These are phyloP conservation scores for Brachionus sp. DNA, from an alignment of 1,140 invertebrate species.

Conservation along the genomic window DNA sequence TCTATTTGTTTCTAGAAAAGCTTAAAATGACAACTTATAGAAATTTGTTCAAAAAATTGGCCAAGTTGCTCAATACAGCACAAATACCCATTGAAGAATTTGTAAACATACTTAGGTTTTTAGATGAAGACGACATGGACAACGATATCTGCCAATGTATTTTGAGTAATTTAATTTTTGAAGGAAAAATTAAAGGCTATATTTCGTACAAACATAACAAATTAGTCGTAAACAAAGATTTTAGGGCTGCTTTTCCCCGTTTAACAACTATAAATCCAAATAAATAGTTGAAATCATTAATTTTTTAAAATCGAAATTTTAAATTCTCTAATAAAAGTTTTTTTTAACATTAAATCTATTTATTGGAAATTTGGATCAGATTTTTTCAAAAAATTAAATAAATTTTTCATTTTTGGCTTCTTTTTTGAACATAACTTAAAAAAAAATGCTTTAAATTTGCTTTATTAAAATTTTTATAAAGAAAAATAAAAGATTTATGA, in stretches of 20 bases:
- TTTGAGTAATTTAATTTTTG: slow-evolving; percentile 89
- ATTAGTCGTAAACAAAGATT: slow-evolving; percentile 83
- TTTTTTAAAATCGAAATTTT: neutral
- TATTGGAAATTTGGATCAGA: no score
- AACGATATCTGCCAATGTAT: slow-evolving; percentile 92
- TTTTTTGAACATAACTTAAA: no score
- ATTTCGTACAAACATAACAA: slow-evolving; percentile 95
- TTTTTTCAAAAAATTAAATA: no score
- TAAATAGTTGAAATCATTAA: neutral
- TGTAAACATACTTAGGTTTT: slow-evolving; percentile 71
- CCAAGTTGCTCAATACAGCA: slow-evolving; percentile 72
- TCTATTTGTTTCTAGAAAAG: slow-evolving; percentile 94
- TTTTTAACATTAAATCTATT: no score
- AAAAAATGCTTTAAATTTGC: no score
- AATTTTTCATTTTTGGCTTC: no score
- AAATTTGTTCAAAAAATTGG: slow-evolving; percentile 93
- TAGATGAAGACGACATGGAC: slow-evolving; percentile 74
- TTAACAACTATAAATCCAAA: slow-evolving; percentile 50
- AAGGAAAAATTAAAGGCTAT: slow-evolving; percentile 80
- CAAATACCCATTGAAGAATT: slow-evolving; percentile 82
- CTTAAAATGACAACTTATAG: slow-evolving; percentile 88
- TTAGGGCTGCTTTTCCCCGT: slow-evolving; percentile 82
- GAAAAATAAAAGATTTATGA: no score
- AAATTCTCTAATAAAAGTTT: no score
- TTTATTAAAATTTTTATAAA: no score